These are phyloP conservation scores for Ondatra zibethicus DNA, from an alignment of 2,113 vertebrate genomes.

Conservation along the genomic window DNA sequence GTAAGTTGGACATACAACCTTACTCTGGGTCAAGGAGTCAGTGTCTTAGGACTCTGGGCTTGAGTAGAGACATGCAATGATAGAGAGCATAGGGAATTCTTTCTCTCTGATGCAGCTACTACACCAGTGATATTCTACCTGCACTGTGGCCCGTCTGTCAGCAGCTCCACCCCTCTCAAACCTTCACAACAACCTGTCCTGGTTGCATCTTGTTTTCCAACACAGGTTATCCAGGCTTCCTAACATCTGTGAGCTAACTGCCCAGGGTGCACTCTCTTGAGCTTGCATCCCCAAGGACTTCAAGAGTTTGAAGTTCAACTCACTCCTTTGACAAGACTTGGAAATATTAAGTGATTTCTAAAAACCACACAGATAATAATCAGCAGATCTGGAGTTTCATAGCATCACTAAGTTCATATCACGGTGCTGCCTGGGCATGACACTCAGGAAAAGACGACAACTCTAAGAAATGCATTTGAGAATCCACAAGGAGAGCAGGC, in stretches of 20 bases:
- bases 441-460: too few relatives aligned
- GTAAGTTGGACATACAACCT: not conserved
- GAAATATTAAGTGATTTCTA: not conserved
- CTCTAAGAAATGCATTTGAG: rapidly evolving
- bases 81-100: not conserved
- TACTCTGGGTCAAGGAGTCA: not conserved
- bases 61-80: not conserved
- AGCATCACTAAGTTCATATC: not conserved
- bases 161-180: not conserved
- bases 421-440: not conserved
- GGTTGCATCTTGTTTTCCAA: not conserved
- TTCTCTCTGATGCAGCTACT: not conserved
- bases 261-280: not conserved
- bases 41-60: not conserved
- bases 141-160: rapidly evolving
- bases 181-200: not conserved
- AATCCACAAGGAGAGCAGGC: rapidly evolving
- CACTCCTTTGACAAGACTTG: not conserved
- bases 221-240: not conserved
- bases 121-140: too few relatives aligned
- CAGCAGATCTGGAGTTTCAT: not conserved
- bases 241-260: not conserved
- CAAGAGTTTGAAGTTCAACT: not conserved
- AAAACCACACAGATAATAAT: not conserved
- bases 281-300: not conserved